Evolutionary conservation across 2,113 vertebrate genomes (phyloP).

Genomic region (Trichechus manatus): DNA sequence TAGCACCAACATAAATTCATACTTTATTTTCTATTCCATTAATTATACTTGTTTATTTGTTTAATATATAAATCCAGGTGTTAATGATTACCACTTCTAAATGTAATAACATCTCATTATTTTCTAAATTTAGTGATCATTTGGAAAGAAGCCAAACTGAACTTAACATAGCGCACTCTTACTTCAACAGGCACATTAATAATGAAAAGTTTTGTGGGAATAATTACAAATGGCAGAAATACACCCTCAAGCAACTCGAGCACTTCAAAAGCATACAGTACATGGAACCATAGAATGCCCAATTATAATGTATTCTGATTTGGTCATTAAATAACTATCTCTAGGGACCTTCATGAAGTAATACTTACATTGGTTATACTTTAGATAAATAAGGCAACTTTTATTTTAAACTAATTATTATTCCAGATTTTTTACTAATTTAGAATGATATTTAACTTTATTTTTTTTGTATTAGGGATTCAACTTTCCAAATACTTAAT

Average conservation of each 20-base stretch:
- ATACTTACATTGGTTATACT: constrained; percentile 12
- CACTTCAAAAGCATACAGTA: constrained; percentile 56
- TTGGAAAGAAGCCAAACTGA: neutral
- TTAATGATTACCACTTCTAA: neutral
- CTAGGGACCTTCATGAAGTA: constrained; percentile 11
- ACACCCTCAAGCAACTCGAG: constrained; percentile 5
- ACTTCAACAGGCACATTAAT: constrained; percentile 46
- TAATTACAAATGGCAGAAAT: constrained; percentile 57
- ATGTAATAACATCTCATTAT: neutral
- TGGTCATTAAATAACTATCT: constrained; percentile 51
- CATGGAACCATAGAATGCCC: neutral
- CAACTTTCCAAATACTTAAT: neutral
- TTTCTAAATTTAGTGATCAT: neutral
- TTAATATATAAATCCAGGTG: neutral
- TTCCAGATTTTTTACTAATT: constrained; percentile 13
- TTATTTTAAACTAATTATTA: constrained; percentile 51
- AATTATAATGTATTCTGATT: constrained; percentile 61
- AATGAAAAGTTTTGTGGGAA: constrained; percentile 46
- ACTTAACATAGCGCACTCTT: constrained; percentile 20
- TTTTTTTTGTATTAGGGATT: neutral
- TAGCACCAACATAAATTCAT: neutral
- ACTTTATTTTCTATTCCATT: neutral
- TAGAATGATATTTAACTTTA: neutral
- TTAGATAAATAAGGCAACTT: constrained; percentile 20
- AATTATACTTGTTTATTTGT: neutral